phyloP scores from a whole-genome alignment of 1,140 invertebrate species.

The Agraylea sexmaculata region DNA sequence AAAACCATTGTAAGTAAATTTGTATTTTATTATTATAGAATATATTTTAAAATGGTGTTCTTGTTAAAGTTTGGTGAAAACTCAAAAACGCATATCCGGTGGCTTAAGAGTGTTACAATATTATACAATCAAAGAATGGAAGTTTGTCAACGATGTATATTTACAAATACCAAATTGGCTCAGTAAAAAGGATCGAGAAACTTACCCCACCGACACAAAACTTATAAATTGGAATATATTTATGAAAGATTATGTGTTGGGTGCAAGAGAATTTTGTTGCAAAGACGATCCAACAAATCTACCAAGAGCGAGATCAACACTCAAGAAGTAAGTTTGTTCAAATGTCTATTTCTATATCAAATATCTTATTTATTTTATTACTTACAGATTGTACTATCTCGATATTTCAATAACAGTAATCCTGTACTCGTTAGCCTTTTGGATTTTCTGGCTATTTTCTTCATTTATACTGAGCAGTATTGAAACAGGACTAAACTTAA shows the following conservation, averaged over 20 bases:
- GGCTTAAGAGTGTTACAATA: constrained; percentile 63
- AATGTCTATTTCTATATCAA: constrained; percentile 1
- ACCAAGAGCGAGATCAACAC: constrained; percentile 49
- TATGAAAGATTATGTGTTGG: constrained; percentile 58
- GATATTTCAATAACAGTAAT: constrained; percentile 33
- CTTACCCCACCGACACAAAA: constrained; percentile 46
- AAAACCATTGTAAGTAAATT: constrained; percentile 64
- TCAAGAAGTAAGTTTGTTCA: constrained; percentile 34
- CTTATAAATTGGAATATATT: constrained; percentile 55
- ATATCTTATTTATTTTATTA: constrained; percentile 19
- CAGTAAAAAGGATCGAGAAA: constrained; percentile 43
- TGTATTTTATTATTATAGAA: constrained; percentile 8
- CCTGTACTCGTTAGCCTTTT: constrained; percentile 27
- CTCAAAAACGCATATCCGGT: constrained; percentile 50
- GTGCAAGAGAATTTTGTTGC: constrained; percentile 57
- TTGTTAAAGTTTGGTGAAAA: constrained; percentile 47
- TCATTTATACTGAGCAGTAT: no score
- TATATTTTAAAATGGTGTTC: neutral
- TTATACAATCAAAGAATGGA: constrained; percentile 78
- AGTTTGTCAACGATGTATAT: constrained; percentile 64
- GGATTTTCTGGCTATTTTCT: constrained; percentile 36
- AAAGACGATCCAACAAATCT: constrained; percentile 68
- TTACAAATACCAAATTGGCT: constrained; percentile 47
- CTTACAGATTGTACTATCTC: constrained; percentile 42
- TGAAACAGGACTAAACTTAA: constrained; percentile 20